Evolutionary conservation across 2,888 invertebrate species (phyloP).

Genomic region (Cartodere bifasciata): DNA sequence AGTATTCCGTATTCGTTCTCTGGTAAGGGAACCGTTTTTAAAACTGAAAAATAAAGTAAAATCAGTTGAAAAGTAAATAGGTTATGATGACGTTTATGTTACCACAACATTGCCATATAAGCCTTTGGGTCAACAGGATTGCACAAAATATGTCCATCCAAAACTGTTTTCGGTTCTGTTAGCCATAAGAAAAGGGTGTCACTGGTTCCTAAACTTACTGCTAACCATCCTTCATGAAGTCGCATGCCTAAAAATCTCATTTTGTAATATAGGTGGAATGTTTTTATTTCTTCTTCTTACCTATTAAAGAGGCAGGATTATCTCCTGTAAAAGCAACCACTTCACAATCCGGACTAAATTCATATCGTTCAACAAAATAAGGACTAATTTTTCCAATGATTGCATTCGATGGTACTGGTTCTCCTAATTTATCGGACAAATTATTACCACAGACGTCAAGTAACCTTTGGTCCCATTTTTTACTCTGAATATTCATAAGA

Average conservation of each 20-base stretch:
- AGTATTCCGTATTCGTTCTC: slow-evolving; percentile 68
- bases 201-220: slow-evolving; percentile 85
- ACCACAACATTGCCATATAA: slow-evolving; percentile 87
- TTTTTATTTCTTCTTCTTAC: slow-evolving; percentile 31
- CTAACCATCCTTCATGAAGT: slow-evolving; percentile 67
- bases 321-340: slow-evolving; percentile 90
- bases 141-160: slow-evolving; percentile 76
- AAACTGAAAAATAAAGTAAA: slow-evolving; percentile 40
- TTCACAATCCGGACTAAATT: slow-evolving; percentile 66
- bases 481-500: slow-evolving; percentile 67
- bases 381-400: slow-evolving; percentile 59
- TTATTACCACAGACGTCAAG: slow-evolving; percentile 67
- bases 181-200: slow-evolving; percentile 81
- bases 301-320: slow-evolving; percentile 78
- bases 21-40: slow-evolving; percentile 86
- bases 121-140: slow-evolving; percentile 67
- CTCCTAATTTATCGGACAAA: slow-evolving; percentile 59
- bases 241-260: slow-evolving; percentile 65
- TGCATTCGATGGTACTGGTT: slow-evolving; percentile 56
- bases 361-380: slow-evolving; percentile 79
- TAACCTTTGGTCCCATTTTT: slow-evolving; percentile 63
- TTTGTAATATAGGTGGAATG: neutral
- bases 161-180: slow-evolving; percentile 48
- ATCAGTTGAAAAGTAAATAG: too few relatives aligned
- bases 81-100: slow-evolving; percentile 23